A percentile compares a stretch with the other conserved stretches of the same genome.
Evolutionary conservation across 2,113 vertebrate genomes (phyloP).

Genomic region (Otolemur garnettii): DNA sequence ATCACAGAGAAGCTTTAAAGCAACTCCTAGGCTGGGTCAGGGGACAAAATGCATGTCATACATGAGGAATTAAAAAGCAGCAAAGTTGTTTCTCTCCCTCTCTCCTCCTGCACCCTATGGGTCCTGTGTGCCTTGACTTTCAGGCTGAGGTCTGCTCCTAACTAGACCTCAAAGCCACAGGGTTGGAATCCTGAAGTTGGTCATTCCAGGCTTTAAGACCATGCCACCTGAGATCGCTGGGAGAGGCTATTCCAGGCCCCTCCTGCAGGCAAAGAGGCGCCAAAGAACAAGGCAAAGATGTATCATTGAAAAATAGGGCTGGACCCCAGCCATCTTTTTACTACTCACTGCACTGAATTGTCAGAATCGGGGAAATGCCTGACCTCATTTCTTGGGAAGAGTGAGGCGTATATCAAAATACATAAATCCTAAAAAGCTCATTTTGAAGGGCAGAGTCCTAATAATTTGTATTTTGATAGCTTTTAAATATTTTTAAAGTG

Average conservation of each 20-base stretch:
- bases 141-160: not conserved
- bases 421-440: constrained; percentile 71
- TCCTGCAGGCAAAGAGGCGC: not conserved
- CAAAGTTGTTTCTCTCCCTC: not conserved
- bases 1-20: not conserved
- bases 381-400: constrained; percentile 71
- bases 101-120: not conserved
- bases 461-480: constrained; percentile 74
- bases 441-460: constrained; percentile 61
- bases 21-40: not conserved
- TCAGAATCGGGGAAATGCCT: constrained; percentile 76
- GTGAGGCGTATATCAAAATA: constrained; percentile 73
- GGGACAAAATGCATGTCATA: not conserved
- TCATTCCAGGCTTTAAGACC: not conserved
- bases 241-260: not conserved
- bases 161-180: not conserved
- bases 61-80: not conserved
- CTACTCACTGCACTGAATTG: constrained; percentile 62
- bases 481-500: constrained; percentile 79
- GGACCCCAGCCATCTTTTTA: constrained; percentile 74
- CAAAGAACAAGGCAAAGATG: constrained; percentile 28
- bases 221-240: not conserved
- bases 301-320: constrained; percentile 50
- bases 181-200: not conserved
- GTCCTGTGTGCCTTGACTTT: not conserved